Conservation (phyloP, 37 sponge, comb jelly and placozoan genomes). For the Cliona cf. orientalis region DNA sequence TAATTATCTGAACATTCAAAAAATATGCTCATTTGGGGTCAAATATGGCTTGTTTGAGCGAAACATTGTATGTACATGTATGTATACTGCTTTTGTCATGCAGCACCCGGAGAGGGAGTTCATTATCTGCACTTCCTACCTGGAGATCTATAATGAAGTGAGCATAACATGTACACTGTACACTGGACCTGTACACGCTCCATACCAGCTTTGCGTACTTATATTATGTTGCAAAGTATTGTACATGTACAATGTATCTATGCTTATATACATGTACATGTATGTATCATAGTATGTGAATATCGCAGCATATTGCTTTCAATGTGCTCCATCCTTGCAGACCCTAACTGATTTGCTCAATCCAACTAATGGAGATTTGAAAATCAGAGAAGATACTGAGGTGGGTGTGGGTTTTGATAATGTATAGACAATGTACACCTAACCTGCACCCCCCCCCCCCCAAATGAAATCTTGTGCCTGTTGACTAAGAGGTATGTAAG, state of each 20-base stretch:
- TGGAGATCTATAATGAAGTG: constrained; percentile 95
- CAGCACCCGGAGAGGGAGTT: constrained; percentile 71
- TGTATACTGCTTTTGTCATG: not conserved
- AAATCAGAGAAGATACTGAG: constrained; percentile 52
- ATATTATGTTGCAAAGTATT: too few relatives aligned
- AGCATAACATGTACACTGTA: not conserved
- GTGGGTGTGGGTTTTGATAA: constrained; percentile 16
- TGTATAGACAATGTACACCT: not conserved
- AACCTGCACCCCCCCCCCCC: not conserved
- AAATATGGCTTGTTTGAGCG: not conserved
- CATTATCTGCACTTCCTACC: constrained; percentile 77
- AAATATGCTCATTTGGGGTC: not conserved
- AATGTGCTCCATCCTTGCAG: constrained; percentile 25
- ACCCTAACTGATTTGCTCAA: constrained; percentile 82
- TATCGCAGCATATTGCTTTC: not conserved
- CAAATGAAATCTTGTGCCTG: too few relatives aligned
- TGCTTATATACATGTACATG: not conserved
- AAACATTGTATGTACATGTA: not conserved
- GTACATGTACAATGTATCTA: too few relatives aligned
- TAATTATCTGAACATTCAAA: too few relatives aligned
- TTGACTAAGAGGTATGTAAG: too few relatives aligned
- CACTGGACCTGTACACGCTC: not conserved
- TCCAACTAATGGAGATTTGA: constrained; percentile 62
- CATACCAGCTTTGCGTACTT: too few relatives aligned
- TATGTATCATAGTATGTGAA: not conserved